These are phyloP conservation scores for Ctenomys sociabilis DNA, from an alignment of 2,113 vertebrate species.

Conservation along the genomic window DNA sequence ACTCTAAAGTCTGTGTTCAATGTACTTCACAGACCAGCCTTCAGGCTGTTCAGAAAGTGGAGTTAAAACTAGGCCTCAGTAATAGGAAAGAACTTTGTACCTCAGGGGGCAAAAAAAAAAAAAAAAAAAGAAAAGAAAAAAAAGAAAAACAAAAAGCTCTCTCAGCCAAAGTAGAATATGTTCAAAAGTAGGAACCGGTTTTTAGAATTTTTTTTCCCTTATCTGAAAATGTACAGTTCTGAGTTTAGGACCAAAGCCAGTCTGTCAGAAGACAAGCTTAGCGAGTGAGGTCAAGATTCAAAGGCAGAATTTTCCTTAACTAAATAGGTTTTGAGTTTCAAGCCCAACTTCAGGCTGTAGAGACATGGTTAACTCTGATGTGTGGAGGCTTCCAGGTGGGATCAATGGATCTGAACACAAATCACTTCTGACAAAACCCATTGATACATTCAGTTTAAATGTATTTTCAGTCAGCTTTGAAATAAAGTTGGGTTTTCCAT, in stretches of 20 bases:
- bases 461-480: slow-evolving; percentile 25
- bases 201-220: background rate
- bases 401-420: background rate
- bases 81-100: background rate
- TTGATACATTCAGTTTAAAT: background rate
- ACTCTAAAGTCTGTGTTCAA: background rate
- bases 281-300: background rate
- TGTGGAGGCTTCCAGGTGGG: background rate
- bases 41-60: background rate
- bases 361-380: background rate
- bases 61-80: background rate
- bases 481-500: slow-evolving; percentile 55
- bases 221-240: background rate
- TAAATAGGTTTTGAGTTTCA: slow-evolving; percentile 20
- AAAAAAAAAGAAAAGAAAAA: too few species aligned
- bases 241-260: slow-evolving; percentile 11
- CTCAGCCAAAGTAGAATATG: background rate
- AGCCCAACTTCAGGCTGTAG: background rate
- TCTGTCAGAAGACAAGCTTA: background rate
- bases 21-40: background rate
- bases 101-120: background rate
- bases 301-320: background rate
- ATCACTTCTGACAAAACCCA: slow-evolving; percentile 33
- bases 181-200: background rate
- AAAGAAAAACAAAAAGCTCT: background rate